Conservation (phyloP, 2,888 invertebrate genomes). For the Drosophila meridiana region DNA sequence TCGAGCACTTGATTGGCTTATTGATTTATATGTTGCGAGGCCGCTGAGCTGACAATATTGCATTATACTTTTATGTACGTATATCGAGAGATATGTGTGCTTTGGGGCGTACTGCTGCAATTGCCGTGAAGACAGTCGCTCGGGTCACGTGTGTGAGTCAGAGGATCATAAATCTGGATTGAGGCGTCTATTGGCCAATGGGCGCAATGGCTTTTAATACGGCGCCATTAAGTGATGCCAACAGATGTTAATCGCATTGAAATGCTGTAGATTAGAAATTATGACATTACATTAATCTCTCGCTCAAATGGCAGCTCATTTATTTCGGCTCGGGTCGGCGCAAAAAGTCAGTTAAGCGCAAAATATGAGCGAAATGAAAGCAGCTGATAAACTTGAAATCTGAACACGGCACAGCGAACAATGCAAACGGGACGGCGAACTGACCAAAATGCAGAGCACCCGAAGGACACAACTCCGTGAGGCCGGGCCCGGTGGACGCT, state of each 20-base stretch:
- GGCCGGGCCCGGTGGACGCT: constrained; percentile 49
- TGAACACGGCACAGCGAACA: constrained; percentile 50
- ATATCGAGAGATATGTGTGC: not conserved
- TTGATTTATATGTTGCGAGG: constrained; percentile 60
- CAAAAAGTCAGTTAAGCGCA: constrained; percentile 70
- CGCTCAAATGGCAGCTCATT: constrained; percentile 46
- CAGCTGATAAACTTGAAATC: constrained; percentile 70
- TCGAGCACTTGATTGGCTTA: constrained; percentile 68
- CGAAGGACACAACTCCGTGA: constrained; percentile 19
- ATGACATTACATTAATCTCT: constrained; percentile 77
- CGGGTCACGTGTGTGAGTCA: constrained; percentile 48
- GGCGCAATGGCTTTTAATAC: constrained; percentile 47
- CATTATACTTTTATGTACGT: constrained; percentile 37
- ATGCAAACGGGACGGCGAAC: constrained; percentile 10
- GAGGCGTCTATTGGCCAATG: constrained; percentile 51
- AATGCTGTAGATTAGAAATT: constrained; percentile 79
- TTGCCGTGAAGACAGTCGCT: constrained; percentile 12
- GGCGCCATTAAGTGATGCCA: constrained; percentile 68
- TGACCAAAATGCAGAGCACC: constrained; percentile 45
- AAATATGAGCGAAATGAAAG: constrained; percentile 69
- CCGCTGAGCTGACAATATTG: constrained; percentile 41
- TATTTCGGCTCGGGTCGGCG: constrained; percentile 43
- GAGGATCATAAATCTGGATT: constrained; percentile 40
- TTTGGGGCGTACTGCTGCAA: constrained; percentile 23
- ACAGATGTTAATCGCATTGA: constrained; percentile 79